Evolutionary conservation across 1,140 invertebrate genomes (phyloP).

Genomic region (Gyrodactylus bullatarudis): DNA sequence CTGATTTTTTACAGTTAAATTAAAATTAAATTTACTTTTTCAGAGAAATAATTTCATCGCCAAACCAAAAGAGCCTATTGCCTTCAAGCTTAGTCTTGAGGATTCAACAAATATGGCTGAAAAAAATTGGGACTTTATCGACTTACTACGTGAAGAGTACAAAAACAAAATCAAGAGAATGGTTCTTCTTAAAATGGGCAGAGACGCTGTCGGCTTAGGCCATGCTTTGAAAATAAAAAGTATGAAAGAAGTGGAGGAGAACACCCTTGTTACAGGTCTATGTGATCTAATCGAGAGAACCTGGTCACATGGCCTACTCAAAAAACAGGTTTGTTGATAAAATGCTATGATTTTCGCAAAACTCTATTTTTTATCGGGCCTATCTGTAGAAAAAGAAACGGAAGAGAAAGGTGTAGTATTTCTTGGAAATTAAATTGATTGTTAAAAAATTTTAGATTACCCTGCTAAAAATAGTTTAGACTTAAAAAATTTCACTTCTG

Average conservation of each 20-base stretch:
- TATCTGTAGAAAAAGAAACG: no score
- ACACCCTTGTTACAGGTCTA: conserved; percentile 70
- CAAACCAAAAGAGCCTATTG: not conserved
- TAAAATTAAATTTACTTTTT: no score
- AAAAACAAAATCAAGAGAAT: conserved; percentile 65
- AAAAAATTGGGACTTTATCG: conserved; percentile 87
- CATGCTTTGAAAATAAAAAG: conserved; percentile 27
- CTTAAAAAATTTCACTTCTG: no score
- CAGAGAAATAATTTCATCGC: not conserved
- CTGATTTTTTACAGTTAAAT: no score
- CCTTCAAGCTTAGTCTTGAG: not conserved
- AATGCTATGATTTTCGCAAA: conserved; percentile 63
- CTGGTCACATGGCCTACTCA: conserved; percentile 80
- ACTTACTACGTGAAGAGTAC: conserved; percentile 41
- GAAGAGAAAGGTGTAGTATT: no score
- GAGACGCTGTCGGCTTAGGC: conserved; percentile 51
- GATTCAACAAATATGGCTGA: conserved; percentile 30
- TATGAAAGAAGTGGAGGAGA: conserved; percentile 48
- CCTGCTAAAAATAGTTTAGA: no score
- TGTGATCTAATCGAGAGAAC: conserved; percentile 86
- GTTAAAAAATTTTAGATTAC: not conserved
- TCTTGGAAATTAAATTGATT: conserved; percentile 1
- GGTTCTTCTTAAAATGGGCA: conserved; percentile 71
- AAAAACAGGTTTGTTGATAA: conserved; percentile 70
- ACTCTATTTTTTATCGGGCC: not conserved